phyloP scores from a whole-genome alignment of 2,888 invertebrate species.

The Boloria euphrosyne region DNA sequence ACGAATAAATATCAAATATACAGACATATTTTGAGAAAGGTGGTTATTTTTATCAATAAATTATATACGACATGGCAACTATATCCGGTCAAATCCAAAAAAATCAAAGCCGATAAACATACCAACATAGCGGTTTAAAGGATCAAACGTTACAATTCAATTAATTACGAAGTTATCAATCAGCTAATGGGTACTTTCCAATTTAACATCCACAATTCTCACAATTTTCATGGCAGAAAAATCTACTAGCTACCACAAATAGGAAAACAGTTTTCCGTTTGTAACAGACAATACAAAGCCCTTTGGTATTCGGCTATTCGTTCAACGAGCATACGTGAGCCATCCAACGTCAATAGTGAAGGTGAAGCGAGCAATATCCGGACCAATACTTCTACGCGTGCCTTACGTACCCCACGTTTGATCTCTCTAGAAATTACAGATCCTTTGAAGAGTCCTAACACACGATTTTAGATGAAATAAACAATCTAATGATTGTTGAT shows the following conservation, averaged over 20 bases:
- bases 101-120: too few species aligned
- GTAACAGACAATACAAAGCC: slow-evolving; percentile 3
- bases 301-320: slow-evolving; percentile 6
- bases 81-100: too few species aligned
- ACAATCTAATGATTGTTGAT: slow-evolving; percentile 13
- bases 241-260: not conserved
- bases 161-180: too few species aligned
- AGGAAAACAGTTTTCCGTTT: not conserved
- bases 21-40: too few species aligned
- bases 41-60: too few species aligned
- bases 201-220: too few species aligned
- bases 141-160: too few species aligned
- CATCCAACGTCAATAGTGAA: slow-evolving; percentile 46
- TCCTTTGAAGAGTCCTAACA: slow-evolving; percentile 7
- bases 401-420: slow-evolving; percentile 52
- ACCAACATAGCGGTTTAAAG: too few species aligned
- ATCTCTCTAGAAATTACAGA: slow-evolving; percentile 44
- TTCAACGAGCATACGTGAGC: slow-evolving; percentile 43
- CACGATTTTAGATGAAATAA: slow-evolving; percentile 8
- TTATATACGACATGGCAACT: too few species aligned
- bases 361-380: slow-evolving; percentile 61
- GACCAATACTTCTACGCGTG: slow-evolving; percentile 53
- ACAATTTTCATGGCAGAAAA: too few species aligned
- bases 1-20: too few species aligned
- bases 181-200: not conserved